phyloP scores from a whole-genome alignment of 2,113 vertebrate species.

The Thunnus thynnus region DNA sequence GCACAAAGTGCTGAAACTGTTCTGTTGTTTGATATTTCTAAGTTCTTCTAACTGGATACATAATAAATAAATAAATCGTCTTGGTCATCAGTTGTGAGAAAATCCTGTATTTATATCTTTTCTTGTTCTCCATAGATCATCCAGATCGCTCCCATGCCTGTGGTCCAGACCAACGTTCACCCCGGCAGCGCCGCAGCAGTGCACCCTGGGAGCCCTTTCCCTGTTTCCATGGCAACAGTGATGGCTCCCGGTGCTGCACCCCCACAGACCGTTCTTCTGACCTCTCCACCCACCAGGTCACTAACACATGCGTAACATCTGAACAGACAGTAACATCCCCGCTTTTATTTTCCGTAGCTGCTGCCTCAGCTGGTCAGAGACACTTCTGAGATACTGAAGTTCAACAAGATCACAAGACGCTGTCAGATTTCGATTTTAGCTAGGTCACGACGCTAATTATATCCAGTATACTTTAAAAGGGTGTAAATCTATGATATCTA shows the following conservation, averaged over 20 bases:
- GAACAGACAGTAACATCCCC: background rate
- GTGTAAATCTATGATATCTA: no score
- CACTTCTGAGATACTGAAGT: background rate
- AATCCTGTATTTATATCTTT: slow-evolving; percentile 10
- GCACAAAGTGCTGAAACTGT: background rate
- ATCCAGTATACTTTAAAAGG: background rate
- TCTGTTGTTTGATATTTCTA: background rate
- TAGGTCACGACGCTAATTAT: background rate
- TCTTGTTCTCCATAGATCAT: slow-evolving; percentile 85
- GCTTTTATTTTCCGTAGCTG: background rate
- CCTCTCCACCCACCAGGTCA: slow-evolving; percentile 91
- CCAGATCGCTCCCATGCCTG: slow-evolving; percentile 90
- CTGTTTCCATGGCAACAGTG: slow-evolving; percentile 87
- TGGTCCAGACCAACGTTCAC: slow-evolving; percentile 86
- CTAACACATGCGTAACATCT: slow-evolving; percentile 10
- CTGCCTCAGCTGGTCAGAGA: background rate
- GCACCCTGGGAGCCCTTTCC: slow-evolving; percentile 86
- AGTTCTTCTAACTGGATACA: background rate
- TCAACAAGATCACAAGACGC: background rate
- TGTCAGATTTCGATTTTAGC: slow-evolving; percentile 23
- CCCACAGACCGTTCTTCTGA: slow-evolving; percentile 90
- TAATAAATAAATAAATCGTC: background rate
- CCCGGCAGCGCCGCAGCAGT: slow-evolving; percentile 57
- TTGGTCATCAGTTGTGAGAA: background rate
- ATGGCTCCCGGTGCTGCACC: slow-evolving; percentile 85